Evolutionary conservation across 2,113 vertebrate genomes (phyloP), one percentile per base, ranked within the genome.

Genomic region (Stercorarius parasiticus): DNA sequence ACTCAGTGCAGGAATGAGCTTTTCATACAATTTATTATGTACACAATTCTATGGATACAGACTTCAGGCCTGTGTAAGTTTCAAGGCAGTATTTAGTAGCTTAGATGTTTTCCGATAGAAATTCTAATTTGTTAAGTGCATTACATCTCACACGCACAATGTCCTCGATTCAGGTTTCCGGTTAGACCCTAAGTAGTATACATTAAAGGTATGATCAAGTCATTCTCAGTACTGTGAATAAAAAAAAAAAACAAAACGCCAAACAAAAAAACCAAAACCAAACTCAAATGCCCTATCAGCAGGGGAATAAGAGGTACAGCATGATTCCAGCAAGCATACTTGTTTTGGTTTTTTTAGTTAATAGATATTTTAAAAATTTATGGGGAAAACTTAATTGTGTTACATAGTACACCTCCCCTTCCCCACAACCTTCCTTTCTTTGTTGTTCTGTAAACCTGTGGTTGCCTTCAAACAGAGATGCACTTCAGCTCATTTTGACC

Each of bases 331-430:
- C 38, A 58, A 53, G 5, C 7, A 22, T 17, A 5, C 3, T 9
- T 65, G 23, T 30, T 34, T 30, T 15, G 16, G 36, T 38, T 8
- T 59, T 47, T 45, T 45, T 19, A 67, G 8, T 16, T 42, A 65
- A 61, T 6, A 65, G 18, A 10, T 45, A 22, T 30, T 42, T 47
- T 61, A 25, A 43, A 10, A 56, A 47, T 3, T 15, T 34, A 18
- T 2, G 1, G 20, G 7, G 5, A 70, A 42, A n/a, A 53, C 0
- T 0, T 40, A 12, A 22, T 11, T 38, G 8, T 29, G 21, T 38
- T 69, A 7, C 6, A 42, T 2, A 27, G 17, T 6, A 26, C 15
- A 34, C 2, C 6, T 52, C 15, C 15, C 15, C 5, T 77, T 9
- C 3, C 6, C 20, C 29, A 1, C 19, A 82, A 5, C 1, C 6